These are phyloP conservation scores for Desmophyllum pertusum DNA, from an alignment of 92 coral and sea anemone species.

Conservation along the genomic window DNA sequence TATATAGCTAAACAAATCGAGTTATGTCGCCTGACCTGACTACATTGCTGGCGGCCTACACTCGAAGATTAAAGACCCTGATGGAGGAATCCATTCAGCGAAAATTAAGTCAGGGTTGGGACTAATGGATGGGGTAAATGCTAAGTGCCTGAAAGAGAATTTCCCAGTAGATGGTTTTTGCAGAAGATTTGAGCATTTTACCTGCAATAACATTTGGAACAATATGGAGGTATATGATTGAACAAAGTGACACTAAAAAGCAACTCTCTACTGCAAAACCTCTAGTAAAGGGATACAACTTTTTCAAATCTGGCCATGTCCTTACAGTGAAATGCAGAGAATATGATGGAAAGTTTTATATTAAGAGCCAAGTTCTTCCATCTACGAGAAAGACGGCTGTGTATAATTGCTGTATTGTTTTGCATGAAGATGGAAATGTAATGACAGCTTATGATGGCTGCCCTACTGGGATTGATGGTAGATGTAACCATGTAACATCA, in stretches of 20 bases:
- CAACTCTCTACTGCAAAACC: constrained; percentile 58
- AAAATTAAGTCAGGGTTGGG: too few species aligned
- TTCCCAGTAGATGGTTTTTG: constrained; percentile 45
- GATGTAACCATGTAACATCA: too few species aligned
- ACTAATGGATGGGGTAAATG: constrained; percentile 17
- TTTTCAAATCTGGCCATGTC: constrained; percentile 52
- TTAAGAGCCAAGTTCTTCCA: constrained; percentile 59
- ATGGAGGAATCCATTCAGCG: constrained; percentile 57
- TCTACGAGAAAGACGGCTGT: constrained; percentile 48
- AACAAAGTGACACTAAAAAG: constrained; percentile 36
- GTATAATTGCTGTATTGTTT: constrained; percentile 52
- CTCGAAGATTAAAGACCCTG: constrained; percentile 52
- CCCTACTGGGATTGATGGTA: too few species aligned
- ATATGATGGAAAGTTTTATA: constrained; percentile 42
- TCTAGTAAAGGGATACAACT: constrained; percentile 54
- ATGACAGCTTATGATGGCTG: constrained; percentile 58
- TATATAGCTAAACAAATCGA: too few species aligned
- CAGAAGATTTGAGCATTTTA: constrained; percentile 27
- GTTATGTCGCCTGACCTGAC: too few species aligned
- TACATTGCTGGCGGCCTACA: constrained; percentile 46
- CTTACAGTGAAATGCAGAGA: constrained; percentile 38
- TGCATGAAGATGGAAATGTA: constrained; percentile 42
- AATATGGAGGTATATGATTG: constrained; percentile 53
- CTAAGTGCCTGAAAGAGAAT: constrained; percentile 19
- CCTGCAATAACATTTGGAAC: constrained; percentile 23